Conservation (phyloP, 2,888 invertebrate species). For the Blomia tropicalis region DNA sequence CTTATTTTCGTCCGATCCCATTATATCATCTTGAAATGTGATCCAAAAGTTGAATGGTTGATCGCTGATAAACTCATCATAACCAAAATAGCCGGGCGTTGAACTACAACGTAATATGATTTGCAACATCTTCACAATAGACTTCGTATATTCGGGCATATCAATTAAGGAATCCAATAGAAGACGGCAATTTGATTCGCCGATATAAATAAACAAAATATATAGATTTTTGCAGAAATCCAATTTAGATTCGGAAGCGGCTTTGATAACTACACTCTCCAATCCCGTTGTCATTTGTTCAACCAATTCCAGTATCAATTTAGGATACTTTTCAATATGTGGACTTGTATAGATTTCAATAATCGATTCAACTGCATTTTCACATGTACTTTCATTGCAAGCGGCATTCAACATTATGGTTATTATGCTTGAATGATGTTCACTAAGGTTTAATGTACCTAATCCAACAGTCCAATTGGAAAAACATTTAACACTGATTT, state of each 20-base stretch:
- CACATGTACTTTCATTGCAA: slow-evolving; percentile 39
- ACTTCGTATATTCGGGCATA: slow-evolving; percentile 41
- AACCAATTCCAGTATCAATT: slow-evolving; percentile 44
- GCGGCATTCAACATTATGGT: slow-evolving; percentile 34
- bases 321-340: slow-evolving; percentile 43
- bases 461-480: slow-evolving; percentile 48
- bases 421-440: slow-evolving; percentile 37
- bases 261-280: slow-evolving; percentile 36
- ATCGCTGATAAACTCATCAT: slow-evolving; percentile 69
- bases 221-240: slow-evolving; percentile 41
- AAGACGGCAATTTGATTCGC: slow-evolving; percentile 51
- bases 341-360: slow-evolving; percentile 46
- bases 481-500: slow-evolving; percentile 36
- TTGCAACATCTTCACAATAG: slow-evolving; percentile 49
- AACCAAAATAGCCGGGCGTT: slow-evolving; percentile 64
- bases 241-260: slow-evolving; percentile 35
- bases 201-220: slow-evolving; percentile 42
- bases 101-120: slow-evolving; percentile 62
- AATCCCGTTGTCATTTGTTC: slow-evolving; percentile 44
- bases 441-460: slow-evolving; percentile 34
- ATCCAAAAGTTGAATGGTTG: slow-evolving; percentile 82
- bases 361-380: slow-evolving; percentile 48
- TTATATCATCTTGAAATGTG: slow-evolving; percentile 57
- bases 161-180: slow-evolving; percentile 43
- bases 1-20: slow-evolving; percentile 40